Conservation (phyloP, 1,140 invertebrate genomes). For the Acyrthosiphon pisum region DNA sequence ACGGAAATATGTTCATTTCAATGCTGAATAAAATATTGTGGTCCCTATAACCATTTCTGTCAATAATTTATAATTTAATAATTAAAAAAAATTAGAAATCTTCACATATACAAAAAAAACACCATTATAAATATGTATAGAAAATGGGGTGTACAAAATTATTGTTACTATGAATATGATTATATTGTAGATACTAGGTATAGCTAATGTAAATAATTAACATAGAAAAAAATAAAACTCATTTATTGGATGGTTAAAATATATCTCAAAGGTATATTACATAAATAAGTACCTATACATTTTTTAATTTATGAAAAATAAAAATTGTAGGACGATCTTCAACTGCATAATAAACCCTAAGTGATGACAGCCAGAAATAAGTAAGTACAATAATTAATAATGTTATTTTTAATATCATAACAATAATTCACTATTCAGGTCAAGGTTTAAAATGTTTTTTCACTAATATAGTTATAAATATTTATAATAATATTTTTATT, state of each 20-base stretch:
- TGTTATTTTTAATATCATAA: not conserved
- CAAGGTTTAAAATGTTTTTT: constrained; percentile 5
- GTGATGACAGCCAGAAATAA: not conserved
- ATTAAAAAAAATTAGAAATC: too few species aligned
- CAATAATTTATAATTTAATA: too few species aligned
- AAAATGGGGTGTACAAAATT: too few species aligned
- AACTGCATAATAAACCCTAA: not conserved
- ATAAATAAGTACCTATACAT: not conserved
- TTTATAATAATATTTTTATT: not conserved
- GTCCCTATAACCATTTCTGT: too few species aligned
- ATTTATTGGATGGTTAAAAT: not conserved
- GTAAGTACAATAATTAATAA: not conserved
- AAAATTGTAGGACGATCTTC: not conserved
- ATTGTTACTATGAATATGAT: too few species aligned
- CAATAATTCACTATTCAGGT: not conserved
- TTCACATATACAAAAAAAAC: too few species aligned
- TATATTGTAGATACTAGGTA: too few species aligned
- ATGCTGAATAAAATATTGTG: not conserved
- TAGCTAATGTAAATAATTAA: not conserved
- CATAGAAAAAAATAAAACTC: not conserved
- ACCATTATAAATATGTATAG: too few species aligned
- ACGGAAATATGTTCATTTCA: not conserved
- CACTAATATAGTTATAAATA: not conserved
- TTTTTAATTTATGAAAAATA: not conserved
- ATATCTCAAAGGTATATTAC: not conserved